These are phyloP conservation scores for Eubucco bourcierii DNA, from an alignment of 2,113 vertebrate genomes.

Conservation along the genomic window DNA sequence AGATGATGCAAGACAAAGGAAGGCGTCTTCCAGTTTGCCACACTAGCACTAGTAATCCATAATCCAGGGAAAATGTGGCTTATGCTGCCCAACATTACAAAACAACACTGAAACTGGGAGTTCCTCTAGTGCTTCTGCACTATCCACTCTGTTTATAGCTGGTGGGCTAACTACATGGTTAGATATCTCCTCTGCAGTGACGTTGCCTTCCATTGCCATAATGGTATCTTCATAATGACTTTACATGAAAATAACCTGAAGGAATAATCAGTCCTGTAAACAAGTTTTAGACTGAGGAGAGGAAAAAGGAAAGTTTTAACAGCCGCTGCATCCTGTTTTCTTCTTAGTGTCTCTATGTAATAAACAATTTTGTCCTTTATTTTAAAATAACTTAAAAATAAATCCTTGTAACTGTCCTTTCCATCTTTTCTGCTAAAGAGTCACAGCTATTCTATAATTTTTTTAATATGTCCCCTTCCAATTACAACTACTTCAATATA, in stretches of 20 bases:
- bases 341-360: neutral
- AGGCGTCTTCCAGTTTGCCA: neutral
- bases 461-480: neutral
- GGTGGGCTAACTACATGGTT: neutral
- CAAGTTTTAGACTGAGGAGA: neutral
- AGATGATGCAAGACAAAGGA: neutral
- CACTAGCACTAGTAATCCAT: neutral
- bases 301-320: neutral
- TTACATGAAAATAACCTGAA: neutral
- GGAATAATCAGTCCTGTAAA: neutral
- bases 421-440: neutral
- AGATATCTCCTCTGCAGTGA: neutral
- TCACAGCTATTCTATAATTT: neutral
- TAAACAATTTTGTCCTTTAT: neutral
- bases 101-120: neutral
- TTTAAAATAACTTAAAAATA: neutral
- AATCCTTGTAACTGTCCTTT: neutral
- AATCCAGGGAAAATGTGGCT: fast-evolving
- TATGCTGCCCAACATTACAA: neutral
- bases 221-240: neutral
- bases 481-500: neutral
- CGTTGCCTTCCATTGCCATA: neutral
- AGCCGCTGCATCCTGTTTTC: neutral
- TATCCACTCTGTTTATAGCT: neutral
- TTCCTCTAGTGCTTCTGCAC: neutral